Base-by-base conservation (phyloP, 1,140 invertebrate species). In the Drosophila arawakana region DNA sequence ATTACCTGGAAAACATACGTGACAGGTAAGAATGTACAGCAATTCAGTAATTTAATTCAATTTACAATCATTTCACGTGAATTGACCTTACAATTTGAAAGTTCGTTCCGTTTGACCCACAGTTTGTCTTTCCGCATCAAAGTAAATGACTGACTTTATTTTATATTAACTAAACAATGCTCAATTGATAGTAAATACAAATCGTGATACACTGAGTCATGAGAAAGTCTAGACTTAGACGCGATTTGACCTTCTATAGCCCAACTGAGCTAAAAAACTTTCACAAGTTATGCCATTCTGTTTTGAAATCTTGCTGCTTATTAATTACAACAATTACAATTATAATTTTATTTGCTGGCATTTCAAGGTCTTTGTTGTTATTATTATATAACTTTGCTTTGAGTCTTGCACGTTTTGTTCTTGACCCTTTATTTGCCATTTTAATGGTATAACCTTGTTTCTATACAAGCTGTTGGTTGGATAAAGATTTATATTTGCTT, bases 1-100 rank as follows among this genome's bases (percentile, higher is more conserved):
- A 97, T 78, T 98, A 98, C 93, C 92, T 97, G 92, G 96, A 96
- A 92, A 97, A 97, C 78, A 97, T 97, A 77, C 94, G 96, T 90
- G 96, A 97, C 80, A 95, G 96, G 96, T 97, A 18, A 35, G 35
- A 35, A 61, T 18, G 71, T 49, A 8, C 15, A 47, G 25, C 21
- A 39, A 59, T 37, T 37, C 7, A 34, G 61, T 46, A 67, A 78
- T 77, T 78, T 57, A 69, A 61, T 58, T 81, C 34, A 80, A 77
- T 80, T 78, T 66, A 76, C 77, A n/a, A 57, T n/a, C 50, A 13
- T 69, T n/a, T 58, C 37, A 49, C 66, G 41, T 55, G 25, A 30
- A 57, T 69, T 80, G 84, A 88, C 80, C 82, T 86, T 73, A 57
- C 54, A 41, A 88, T 78, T 83, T 49, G 80, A 86, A 86, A 89